Evolutionary conservation across 2,113 vertebrate species (phyloP), one percentile per base, ranked within the genome.

Genomic region (Oncorhynchus mykiss): DNA sequence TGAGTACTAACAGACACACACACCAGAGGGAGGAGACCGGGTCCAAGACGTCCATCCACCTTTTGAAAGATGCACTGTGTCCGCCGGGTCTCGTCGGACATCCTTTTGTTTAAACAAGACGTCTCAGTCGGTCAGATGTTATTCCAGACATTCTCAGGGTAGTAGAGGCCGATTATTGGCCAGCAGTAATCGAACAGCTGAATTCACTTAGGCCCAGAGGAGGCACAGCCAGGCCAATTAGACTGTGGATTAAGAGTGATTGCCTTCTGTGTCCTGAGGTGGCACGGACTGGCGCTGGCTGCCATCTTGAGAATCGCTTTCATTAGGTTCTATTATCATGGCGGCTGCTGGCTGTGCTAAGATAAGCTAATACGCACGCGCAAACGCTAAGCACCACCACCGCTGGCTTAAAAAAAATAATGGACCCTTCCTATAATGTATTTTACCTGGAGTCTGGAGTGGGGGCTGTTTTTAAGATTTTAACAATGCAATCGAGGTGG

Each of bases 221-320:
- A 78, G 86, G 75, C 88, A 89, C 78, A 88, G 88, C 88, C 39
- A 45, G 66, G 88, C 81, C 91, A 93, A 93, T 94, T 93, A 93
- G 85, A 69, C 48, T 72, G 77, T 68, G 90, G 93, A 93, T 92
- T 93, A 90, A 86, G 88, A 90, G 88, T 89, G 89, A 93, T 92
- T 91, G 91, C 89, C 86, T 92, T 91, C 87, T 72, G 88, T 89
- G 85, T 91, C 91, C 90, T 88, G 89, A 92, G 90, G 90, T 91
- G 87, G 88, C 84, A 88, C 88, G 4, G 54, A 14, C 54, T 57
- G 54, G 39, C 54, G 18, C 54, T 87, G 87, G 82, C 85, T 85
- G 86, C 91, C 88, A 88, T 89, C 85, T 90, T 85, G 74, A 88
- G 88, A 87, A 45, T 45, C 39, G 39, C 39, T 45, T 45, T 45